Evolutionary conservation across 2,797 vertebrate species (phyloP).

Genomic region (Loriculus beryllinus): DNA sequence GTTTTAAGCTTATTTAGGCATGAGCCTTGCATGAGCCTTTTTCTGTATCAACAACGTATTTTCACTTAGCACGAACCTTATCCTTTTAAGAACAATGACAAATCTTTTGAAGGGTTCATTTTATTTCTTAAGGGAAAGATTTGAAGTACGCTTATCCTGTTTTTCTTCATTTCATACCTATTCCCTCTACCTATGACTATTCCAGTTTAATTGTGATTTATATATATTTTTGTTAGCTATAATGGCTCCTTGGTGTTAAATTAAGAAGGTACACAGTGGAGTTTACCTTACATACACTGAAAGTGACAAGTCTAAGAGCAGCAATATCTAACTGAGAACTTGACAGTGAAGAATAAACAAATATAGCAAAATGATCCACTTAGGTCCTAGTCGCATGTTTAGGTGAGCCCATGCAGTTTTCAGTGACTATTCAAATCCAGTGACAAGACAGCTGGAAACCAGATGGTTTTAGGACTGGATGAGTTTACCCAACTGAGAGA

Average conservation of each 20-base stretch:
- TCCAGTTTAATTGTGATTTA: neutral
- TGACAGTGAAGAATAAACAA: neutral
- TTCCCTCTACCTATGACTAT: neutral
- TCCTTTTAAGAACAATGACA: neutral
- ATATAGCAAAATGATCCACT: rapidly evolving
- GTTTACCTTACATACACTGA: neutral
- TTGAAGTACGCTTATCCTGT: neutral
- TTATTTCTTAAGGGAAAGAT: neutral
- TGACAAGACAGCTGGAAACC: neutral
- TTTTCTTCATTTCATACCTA: neutral
- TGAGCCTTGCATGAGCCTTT: neutral
- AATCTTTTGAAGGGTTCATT: neutral
- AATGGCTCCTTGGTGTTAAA: neutral
- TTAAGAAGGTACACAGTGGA: neutral
- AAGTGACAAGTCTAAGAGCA: neutral
- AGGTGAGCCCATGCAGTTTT: rapidly evolving
- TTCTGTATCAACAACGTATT: neutral
- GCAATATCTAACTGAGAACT: neutral
- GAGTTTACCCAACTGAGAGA: neutral
- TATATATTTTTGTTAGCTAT: neutral
- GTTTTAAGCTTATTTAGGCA: neutral
- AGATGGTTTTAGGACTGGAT: neutral
- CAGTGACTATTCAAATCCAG: neutral
- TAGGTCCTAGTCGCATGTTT: neutral
- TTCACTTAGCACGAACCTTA: neutral